Evolutionary conservation across 2,797 vertebrate species (phyloP), one percentile per base, ranked within the genome.

Genomic region (Rhyacichthys aspro): DNA sequence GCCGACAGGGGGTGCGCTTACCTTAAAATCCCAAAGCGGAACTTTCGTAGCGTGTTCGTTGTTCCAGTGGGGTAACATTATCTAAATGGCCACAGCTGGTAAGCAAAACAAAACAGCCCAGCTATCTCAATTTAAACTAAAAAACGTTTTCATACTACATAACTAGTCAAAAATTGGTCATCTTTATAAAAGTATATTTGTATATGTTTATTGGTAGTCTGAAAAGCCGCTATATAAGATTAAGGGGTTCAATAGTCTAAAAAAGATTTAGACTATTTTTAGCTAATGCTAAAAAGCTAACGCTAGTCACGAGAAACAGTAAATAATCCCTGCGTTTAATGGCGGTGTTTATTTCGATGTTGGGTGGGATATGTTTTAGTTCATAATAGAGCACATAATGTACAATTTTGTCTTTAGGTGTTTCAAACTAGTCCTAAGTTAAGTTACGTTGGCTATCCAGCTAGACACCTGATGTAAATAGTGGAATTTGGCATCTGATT

Each of bases 251-350:
- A 4, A 0, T 5, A 61, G 41, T 47, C 3, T 15, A 1, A 2
- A 12, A 44, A 60, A 37, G 6, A 4, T 38, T 44, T 34, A 10
- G 10, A 32, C 39, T 77, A 58, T 58, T 63, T 74, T 71, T 69
- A 74, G 74, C 77, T 74, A 64, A 60, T 14, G 41, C 45, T 49
- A 59, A 57, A n/a, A 38, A 57, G 81, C 69, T 66, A 56, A 33
- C 8, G 54, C 14, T 6, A 46, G 49, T 63, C 53, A 55, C 73
- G 62, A 37, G 52, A 12, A 8, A 17, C 4, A n/a, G 5, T 11
- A 33, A 14, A 37, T 11, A 33, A 10, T 48, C 42, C 1, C 64
- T 19, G n/a, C 16, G 37, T 12, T 7, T 14, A 41, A 43, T 33
- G 43, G 6, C 33, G 5, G 43, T 5, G 18, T 47, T 58, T 48